Percentiles rank a stretch among this genome's conserved stretches.
Evolutionary conservation across 2,113 vertebrate species (phyloP).

Genomic region (Cheirogaleus medius): DNA sequence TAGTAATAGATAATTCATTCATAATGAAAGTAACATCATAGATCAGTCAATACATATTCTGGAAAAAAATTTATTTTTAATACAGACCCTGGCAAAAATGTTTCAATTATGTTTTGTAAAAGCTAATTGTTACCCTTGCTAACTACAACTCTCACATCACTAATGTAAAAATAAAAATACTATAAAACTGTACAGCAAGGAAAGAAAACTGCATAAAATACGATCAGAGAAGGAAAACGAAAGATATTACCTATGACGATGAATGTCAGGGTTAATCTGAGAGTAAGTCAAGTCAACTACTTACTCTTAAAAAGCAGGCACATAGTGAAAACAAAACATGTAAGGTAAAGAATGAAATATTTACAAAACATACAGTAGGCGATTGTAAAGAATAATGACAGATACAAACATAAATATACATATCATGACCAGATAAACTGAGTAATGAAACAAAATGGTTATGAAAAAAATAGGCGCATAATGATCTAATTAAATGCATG

Average conservation of each 20-base stretch:
- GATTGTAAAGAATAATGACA: neutral
- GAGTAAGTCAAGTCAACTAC: neutral
- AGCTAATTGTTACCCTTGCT: neutral
- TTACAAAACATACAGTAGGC: rapidly evolving
- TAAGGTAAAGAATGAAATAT: neutral
- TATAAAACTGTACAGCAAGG: neutral
- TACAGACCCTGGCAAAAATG: neutral
- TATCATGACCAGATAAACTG: neutral
- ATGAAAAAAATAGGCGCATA: neutral
- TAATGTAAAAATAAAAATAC: neutral
- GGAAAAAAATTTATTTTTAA: neutral
- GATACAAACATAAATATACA: neutral
- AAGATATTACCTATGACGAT: neutral
- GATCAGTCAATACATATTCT: neutral
- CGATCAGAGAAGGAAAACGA: neutral
- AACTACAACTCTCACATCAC: neutral
- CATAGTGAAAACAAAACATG: neutral
- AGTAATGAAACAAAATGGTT: neutral
- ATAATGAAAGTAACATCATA: neutral
- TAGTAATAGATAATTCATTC: too few relatives aligned
- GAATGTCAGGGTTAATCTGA: neutral
- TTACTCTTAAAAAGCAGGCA: neutral
- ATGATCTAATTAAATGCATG: neutral
- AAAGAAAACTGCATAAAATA: neutral
- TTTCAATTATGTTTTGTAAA: neutral